Conservation (phyloP, 2,888 invertebrate species). For the Diaperis boleti region DNA sequence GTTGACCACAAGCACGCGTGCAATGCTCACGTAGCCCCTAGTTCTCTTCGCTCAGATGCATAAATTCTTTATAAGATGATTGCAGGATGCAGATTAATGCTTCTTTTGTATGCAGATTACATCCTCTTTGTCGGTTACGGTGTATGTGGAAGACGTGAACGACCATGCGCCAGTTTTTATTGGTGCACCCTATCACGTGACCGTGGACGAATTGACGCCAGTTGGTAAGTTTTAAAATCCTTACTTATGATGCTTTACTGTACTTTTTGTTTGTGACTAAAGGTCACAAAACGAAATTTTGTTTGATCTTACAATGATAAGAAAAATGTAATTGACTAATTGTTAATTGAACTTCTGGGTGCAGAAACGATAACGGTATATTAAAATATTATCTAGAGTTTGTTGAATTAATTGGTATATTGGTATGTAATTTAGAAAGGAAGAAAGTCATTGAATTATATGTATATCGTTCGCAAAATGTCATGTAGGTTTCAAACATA, state of each 20-base stretch:
- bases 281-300: too few species aligned
- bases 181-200: conserved; percentile 82
- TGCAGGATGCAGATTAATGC: conserved; percentile 38
- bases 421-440: too few species aligned
- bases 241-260: conserved; percentile 4
- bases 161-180: conserved; percentile 85
- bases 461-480: too few species aligned
- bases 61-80: conserved; percentile 28
- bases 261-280: too few species aligned
- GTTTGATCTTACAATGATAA: too few species aligned
- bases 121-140: conserved; percentile 85
- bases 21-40: conserved; percentile 19
- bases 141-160: conserved; percentile 90
- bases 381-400: too few species aligned
- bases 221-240: conserved; percentile 69
- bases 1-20: conserved; percentile 6
- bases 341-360: too few species aligned
- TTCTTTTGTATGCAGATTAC: conserved; percentile 74
- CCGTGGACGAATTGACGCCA: conserved; percentile 85
- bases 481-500: too few species aligned
- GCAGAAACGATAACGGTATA: too few species aligned
- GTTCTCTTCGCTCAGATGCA: conserved; percentile 2
- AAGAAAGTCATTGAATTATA: too few species aligned
- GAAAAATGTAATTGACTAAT: too few species aligned
- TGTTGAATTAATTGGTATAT: too few species aligned